A percentile compares a stretch with the other conserved stretches of the same genome.
phyloP scores from a whole-genome alignment of 2,888 invertebrate genomes.

The Zonitis immaculata region DNA sequence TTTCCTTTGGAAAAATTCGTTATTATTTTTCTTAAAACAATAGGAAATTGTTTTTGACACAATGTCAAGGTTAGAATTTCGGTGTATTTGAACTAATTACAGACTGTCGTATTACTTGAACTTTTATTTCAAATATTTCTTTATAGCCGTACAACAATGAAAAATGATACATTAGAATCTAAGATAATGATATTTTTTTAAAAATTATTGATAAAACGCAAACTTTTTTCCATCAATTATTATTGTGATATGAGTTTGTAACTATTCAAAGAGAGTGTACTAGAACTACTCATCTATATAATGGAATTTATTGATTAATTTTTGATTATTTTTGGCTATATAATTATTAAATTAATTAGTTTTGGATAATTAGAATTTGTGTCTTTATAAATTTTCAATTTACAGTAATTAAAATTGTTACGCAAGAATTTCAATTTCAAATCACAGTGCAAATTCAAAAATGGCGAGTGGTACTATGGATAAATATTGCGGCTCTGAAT shows the following conservation, averaged over 20 bases:
- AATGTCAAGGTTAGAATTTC: neutral
- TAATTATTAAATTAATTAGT: neutral
- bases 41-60: no score
- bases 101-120: no score
- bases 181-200: no score
- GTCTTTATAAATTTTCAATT: neutral
- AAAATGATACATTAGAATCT: no score
- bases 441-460: slow-evolving; percentile 24
- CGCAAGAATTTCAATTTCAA: neutral
- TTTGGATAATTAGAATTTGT: no score
- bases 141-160: no score
- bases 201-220: no score
- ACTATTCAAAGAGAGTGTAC: neutral
- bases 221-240: no score
- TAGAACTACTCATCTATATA: neutral
- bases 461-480: slow-evolving; percentile 62
- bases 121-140: no score
- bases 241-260: neutral
- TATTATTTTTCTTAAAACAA: no score
- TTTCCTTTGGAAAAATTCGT: no score
- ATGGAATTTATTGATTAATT: neutral
- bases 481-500: slow-evolving; percentile 70
- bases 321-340: neutral
- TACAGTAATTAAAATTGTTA: neutral
- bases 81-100: neutral